These are phyloP conservation scores for Chaetogeoica ovagalla DNA, from an alignment of 2,888 invertebrate species.

Conservation along the genomic window DNA sequence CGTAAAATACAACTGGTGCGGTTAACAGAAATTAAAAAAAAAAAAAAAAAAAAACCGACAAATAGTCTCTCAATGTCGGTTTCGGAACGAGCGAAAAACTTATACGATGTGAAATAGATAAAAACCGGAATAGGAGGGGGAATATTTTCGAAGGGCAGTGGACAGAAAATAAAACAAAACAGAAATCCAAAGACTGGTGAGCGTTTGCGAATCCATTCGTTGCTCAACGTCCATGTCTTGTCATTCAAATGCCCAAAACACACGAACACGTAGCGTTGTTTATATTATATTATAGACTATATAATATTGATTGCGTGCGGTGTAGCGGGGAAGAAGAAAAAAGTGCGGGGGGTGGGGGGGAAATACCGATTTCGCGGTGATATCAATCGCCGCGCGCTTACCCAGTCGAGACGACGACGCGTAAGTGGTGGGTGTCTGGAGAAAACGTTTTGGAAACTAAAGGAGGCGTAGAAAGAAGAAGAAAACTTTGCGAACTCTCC, in stretches of 20 bases:
- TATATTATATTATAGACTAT: not conserved
- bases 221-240: not conserved
- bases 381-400: not conserved
- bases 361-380: not conserved
- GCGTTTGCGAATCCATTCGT: too few relatives aligned
- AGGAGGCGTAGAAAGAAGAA: not conserved
- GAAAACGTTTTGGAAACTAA: not conserved
- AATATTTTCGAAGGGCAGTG: not conserved
- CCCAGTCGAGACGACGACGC: not conserved
- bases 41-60: not conserved
- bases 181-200: not conserved
- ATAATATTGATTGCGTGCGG: conserved; percentile 15
- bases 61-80: not conserved
- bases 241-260: not conserved
- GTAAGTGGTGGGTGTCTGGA: not conserved
- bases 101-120: not conserved
- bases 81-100: not conserved
- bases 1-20: not conserved
- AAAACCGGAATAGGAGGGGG: too few relatives aligned
- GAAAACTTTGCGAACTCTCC: not conserved
- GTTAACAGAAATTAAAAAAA: not conserved
- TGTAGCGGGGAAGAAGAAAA: not conserved
- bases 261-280: not conserved
- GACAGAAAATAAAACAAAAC: not conserved
- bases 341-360: too few relatives aligned